Percentiles rank a stretch among this genome's conserved stretches.
phyloP scores from a whole-genome alignment of 1,140 invertebrate species.

The Neodiprion lecontei region DNA sequence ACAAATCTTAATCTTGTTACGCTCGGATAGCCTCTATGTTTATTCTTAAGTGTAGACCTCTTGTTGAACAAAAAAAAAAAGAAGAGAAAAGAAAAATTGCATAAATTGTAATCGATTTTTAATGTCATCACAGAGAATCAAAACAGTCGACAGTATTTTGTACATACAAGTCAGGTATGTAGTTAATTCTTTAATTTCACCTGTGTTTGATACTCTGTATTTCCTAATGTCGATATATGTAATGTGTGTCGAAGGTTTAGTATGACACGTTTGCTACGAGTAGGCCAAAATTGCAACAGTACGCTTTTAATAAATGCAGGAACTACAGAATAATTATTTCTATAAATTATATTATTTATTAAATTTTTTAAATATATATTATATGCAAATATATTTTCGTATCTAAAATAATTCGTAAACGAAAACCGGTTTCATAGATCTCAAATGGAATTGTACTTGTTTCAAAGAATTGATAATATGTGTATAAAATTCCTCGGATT shows the following conservation, averaged over 20 bases:
- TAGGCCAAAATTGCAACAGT: background rate
- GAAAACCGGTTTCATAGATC: too few relatives aligned
- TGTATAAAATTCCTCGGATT: background rate
- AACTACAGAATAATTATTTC: background rate
- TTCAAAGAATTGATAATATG: background rate
- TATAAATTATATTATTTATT: background rate
- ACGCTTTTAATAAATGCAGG: background rate
- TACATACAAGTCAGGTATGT: conserved; percentile 18
- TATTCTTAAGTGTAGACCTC: background rate
- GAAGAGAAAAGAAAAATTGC: background rate
- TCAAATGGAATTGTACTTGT: too few relatives aligned
- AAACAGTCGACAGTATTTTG: conserved; percentile 2
- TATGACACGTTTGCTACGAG: too few relatives aligned
- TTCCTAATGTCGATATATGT: conserved; percentile 13
- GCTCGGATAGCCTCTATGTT: conserved; percentile 4
- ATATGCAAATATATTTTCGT: too few relatives aligned
- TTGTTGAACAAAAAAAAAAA: background rate
- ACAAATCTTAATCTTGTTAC: background rate
- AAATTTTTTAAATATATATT: background rate
- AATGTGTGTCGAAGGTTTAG: too few relatives aligned
- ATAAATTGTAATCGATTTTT: conserved; percentile 18
- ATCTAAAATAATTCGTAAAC: too few relatives aligned
- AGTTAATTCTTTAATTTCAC: conserved; percentile 20
- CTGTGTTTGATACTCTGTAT: background rate
- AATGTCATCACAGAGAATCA: conserved; percentile 24